Conservation (phyloP, 2,797 vertebrate genomes). For the Kryptopterus vitreolus region DNA sequence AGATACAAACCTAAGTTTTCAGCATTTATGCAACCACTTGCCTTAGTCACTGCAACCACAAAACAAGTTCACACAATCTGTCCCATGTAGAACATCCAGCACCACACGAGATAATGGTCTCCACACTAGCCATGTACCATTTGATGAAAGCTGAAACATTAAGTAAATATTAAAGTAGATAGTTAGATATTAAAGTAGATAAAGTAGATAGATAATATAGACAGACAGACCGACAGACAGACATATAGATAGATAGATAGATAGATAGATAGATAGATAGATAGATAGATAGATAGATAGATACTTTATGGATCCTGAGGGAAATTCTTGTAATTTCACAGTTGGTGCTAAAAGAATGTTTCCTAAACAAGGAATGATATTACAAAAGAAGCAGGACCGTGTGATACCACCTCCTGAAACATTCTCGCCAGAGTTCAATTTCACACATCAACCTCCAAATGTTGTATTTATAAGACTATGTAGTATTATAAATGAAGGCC, state of each 20-base stretch:
- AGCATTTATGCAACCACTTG: conserved; percentile 29
- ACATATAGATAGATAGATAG: too few relatives aligned
- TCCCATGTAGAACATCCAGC: background rate
- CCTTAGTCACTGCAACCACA: conserved; percentile 27
- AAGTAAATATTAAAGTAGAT: conserved; percentile 6
- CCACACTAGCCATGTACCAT: background rate
- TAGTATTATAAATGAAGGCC: background rate
- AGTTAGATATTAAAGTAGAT: too few relatives aligned
- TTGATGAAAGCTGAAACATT: background rate
- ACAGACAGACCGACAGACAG: too few relatives aligned
- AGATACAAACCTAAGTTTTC: conserved; percentile 30
- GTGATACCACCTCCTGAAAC: background rate
- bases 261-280: too few relatives aligned
- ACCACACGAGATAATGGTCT: background rate
- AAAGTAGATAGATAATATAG: too few relatives aligned
- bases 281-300: too few relatives aligned
- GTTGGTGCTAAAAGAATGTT: too few relatives aligned
- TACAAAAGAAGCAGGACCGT: background rate
- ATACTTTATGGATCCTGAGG: too few relatives aligned
- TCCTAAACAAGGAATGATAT: too few relatives aligned
- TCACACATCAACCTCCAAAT: background rate
- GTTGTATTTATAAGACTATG: background rate
- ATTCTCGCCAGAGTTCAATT: background rate
- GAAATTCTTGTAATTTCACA: too few relatives aligned
- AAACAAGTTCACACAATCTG: conserved; percentile 46